Evolutionary conservation across 2,888 invertebrate species (phyloP), one percentile per base, ranked within the genome.

Genomic region (Drosophila paramelanica): DNA sequence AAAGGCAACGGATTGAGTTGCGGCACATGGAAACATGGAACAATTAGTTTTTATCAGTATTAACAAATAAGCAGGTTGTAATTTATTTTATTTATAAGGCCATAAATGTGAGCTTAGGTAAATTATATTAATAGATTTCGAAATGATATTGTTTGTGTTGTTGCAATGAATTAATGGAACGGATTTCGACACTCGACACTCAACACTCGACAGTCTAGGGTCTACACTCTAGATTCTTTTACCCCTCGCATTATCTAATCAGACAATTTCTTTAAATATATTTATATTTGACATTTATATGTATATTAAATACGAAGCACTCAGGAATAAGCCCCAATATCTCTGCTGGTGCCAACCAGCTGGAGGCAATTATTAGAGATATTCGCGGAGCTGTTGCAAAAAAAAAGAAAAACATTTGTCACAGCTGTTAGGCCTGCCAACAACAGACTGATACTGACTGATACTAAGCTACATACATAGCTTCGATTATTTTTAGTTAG

Each of bases 71-170:
- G 73, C 67, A 74, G 80, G 70, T 51, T 83, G 80, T 84, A 82
- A 83, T 73, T 84, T 88, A 84, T 86, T 86, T 68, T 88, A 88
- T 83, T 83, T 75, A 82, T 86, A 88, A 79, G 72, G 49, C 60
- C 49, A 74, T 73, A 85, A 74, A 69, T 70, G 56, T 58, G 45
- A 68, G 27, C 60, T 66, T 71, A 73, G 69, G 55, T 81, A 72
- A 72, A 85, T 79, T 65, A 71, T 74, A 85, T 64, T 62, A 59
- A 76, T 84, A 58, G 72, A 77, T 67, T 67, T 55, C 8, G 50
- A 62, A 62, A 60, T 60, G 62, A 60, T 23, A 70, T 59, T 71
- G 61, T 33, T 23, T 41, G 25, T 41, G 25, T 49, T 55, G 68
- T 59, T 68, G 58, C 51, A 62, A 53, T 1, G 25, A 57, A 39